A percentile compares a stretch with the other conserved stretches of the same genome.
These are phyloP conservation scores for Nyctereutes procyonoides DNA, from an alignment of 2,113 vertebrate genomes.

Conservation along the genomic window DNA sequence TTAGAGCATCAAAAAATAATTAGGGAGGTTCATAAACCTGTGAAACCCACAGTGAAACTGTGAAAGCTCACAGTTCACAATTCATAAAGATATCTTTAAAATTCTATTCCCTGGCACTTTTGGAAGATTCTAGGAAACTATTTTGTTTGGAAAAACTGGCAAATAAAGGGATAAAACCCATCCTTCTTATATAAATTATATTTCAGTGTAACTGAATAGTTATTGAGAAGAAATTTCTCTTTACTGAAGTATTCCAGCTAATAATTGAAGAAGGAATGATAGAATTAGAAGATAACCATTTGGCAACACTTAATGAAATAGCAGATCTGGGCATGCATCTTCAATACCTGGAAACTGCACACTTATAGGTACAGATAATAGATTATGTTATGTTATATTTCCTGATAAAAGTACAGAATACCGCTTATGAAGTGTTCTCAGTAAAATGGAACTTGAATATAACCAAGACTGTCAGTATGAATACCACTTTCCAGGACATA, in stretches of 20 bases:
- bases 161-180: neutral
- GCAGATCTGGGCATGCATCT: neutral
- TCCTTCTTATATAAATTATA: neutral
- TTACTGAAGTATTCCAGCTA: neutral
- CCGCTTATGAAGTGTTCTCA: neutral
- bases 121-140: neutral
- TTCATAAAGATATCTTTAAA: neutral
- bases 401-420: neutral
- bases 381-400: neutral
- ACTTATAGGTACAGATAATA: neutral
- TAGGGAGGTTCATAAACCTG: too few relatives aligned
- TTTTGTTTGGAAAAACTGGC: neutral
- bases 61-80: neutral
- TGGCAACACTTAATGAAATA: neutral
- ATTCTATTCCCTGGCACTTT: neutral
- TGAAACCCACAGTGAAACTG: neutral
- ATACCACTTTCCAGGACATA: neutral
- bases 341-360: neutral
- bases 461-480: neutral
- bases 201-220: neutral
- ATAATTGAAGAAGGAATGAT: neutral
- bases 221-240: neutral
- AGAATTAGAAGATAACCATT: neutral
- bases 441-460: neutral
- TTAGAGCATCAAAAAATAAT: neutral